These are phyloP conservation scores for Corythaixoides concolor DNA, from an alignment of 2,113 vertebrate species.

Conservation along the genomic window DNA sequence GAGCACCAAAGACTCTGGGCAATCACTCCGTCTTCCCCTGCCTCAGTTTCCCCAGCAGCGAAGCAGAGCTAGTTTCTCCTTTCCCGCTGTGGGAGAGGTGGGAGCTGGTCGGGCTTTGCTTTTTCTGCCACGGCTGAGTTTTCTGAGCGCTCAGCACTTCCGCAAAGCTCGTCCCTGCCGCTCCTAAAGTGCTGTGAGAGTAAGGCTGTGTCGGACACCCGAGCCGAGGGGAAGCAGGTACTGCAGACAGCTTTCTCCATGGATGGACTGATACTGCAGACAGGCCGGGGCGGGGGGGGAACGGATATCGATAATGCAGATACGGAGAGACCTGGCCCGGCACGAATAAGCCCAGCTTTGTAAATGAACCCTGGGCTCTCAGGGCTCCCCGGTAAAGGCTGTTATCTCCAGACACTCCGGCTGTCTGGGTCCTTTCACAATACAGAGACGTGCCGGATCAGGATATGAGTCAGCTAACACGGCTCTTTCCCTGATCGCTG, in stretches of 20 bases:
- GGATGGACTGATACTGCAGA: constrained; percentile 27
- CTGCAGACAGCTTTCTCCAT: constrained; percentile 17
- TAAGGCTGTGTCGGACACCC: neutral
- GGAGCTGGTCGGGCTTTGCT: neutral
- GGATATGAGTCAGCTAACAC: constrained; percentile 63
- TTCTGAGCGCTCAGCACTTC: neutral
- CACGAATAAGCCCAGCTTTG: constrained; percentile 38
- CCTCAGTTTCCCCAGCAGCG: neutral
- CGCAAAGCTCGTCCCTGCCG: neutral
- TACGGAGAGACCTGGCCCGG: neutral
- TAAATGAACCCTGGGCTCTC: constrained; percentile 26
- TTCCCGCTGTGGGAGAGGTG: fast-evolving
- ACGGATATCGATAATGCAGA: neutral
- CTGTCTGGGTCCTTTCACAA: constrained; percentile 57
- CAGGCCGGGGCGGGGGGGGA: neutral
- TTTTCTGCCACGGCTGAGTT: neutral
- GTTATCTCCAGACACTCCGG: constrained; percentile 58
- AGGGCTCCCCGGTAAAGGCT: neutral
- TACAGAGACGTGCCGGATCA: constrained; percentile 44
- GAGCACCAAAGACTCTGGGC: fast-evolving
- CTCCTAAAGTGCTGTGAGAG: neutral
- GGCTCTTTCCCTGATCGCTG: constrained; percentile 33
- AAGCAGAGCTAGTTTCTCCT: neutral
- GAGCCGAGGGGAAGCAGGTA: constrained; percentile 16
- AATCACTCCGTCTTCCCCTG: fast-evolving